Conservation (phyloP, 2,113 vertebrate genomes). For the Paracanthobrama guichenoti region DNA sequence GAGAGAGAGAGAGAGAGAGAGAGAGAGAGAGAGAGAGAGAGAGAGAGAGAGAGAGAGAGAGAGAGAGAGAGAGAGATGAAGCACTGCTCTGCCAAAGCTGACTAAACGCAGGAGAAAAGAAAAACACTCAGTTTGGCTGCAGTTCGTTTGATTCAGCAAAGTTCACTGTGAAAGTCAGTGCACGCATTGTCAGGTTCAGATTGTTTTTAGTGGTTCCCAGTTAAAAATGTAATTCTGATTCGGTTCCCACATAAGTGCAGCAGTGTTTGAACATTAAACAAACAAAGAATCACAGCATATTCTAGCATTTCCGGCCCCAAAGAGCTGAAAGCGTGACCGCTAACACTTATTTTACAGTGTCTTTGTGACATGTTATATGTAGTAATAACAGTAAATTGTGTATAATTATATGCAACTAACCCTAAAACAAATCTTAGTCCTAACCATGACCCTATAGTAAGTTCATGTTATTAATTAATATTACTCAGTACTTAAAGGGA, state of each 20-base stretch:
- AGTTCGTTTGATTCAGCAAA: slow-evolving; percentile 13
- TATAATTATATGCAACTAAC: too few species aligned
- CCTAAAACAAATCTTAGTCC: too few species aligned
- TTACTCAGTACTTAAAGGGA: too few species aligned
- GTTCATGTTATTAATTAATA: too few species aligned
- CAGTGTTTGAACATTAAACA: background rate
- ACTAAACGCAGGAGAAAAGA: slow-evolving; percentile 25
- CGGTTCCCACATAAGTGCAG: background rate
- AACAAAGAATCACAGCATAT: background rate
- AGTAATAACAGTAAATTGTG: too few species aligned
- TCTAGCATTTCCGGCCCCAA: background rate
- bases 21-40: background rate
- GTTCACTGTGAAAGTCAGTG: background rate
- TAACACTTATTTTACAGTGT: too few species aligned
- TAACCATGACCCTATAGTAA: too few species aligned
- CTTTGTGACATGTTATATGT: too few species aligned
- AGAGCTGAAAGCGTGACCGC: background rate
- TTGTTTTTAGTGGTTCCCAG: background rate
- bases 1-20: slow-evolving; percentile 12
- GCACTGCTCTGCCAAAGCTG: slow-evolving; percentile 17
- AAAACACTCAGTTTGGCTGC: slow-evolving; percentile 10
- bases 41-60: slow-evolving; percentile 6
- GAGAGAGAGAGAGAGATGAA: slow-evolving; percentile 14
- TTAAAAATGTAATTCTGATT: slow-evolving; percentile 23
- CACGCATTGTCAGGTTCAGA: background rate